These are phyloP conservation scores for Cataglyphis albicans DNA, from an alignment of 2,888 invertebrate species.

Conservation along the genomic window DNA sequence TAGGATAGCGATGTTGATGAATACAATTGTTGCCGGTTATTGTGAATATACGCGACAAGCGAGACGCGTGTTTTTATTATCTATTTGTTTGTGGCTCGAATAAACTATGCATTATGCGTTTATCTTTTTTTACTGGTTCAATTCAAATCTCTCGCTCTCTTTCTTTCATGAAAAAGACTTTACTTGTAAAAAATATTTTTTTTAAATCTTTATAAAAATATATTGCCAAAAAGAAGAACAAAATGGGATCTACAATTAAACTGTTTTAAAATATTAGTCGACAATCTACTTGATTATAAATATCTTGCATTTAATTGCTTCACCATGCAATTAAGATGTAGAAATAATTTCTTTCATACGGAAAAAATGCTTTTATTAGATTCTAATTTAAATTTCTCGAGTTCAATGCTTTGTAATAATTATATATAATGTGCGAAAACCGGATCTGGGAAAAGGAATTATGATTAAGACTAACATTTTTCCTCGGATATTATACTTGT, in stretches of 20 bases:
- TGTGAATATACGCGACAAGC: slow-evolving; percentile 79
- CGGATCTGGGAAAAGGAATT: slow-evolving; percentile 35
- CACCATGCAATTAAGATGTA: slow-evolving; percentile 39
- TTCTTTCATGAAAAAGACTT: slow-evolving; percentile 2
- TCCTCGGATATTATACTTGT: slow-evolving; percentile 28
- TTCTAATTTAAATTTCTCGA: slow-evolving; percentile 37
- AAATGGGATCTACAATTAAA: slow-evolving; percentile 26
- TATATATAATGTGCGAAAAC: slow-evolving; percentile 25
- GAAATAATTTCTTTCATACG: slow-evolving; percentile 26
- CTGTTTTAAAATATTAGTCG: slow-evolving; percentile 8
- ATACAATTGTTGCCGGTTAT: slow-evolving; percentile 82
- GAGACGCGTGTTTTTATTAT: slow-evolving; percentile 80
- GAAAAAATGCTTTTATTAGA: slow-evolving; percentile 46
- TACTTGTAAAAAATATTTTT: not conserved
- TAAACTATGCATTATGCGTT: not conserved
- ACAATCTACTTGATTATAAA: slow-evolving; percentile 18
- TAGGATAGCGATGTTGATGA: slow-evolving; percentile 82
- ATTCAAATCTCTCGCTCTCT: not conserved
- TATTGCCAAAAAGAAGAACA: not conserved
- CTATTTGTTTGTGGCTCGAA: slow-evolving; percentile 81
- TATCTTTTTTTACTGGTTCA: not conserved
- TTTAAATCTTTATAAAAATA: not conserved
- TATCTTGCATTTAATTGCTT: slow-evolving; percentile 12
- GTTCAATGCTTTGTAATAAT: slow-evolving; percentile 28
- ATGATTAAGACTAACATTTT: slow-evolving; percentile 41